phyloP scores from a whole-genome alignment of 2,113 vertebrate species.

The Crotalus horridus region DNA sequence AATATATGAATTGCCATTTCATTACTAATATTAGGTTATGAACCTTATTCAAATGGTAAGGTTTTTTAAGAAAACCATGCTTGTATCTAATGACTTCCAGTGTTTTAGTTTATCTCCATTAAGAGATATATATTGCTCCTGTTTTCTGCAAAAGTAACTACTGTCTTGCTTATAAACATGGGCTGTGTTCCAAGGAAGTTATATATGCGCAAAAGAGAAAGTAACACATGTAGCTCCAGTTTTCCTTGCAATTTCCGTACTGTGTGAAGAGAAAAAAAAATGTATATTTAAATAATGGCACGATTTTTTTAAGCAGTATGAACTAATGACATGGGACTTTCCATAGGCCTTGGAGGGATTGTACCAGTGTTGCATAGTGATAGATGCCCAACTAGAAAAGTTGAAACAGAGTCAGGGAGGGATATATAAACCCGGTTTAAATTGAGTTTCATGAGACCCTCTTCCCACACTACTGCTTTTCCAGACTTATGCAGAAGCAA shows the following conservation, averaged over 20 bases:
- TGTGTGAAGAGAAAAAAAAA: not conserved
- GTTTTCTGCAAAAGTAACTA: not conserved
- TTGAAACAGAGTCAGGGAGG: not conserved
- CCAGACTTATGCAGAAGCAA: not conserved
- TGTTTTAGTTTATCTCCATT: slow-evolving; percentile 8
- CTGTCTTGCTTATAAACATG: slow-evolving; percentile 22
- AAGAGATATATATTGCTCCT: slow-evolving; percentile 7
- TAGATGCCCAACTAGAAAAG: not conserved
- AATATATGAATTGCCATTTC: not conserved
- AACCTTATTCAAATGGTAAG: not conserved
- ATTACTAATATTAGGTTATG: slow-evolving; percentile 7
- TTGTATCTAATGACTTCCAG: not conserved
- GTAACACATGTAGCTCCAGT: not conserved
- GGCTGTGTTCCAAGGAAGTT: not conserved
- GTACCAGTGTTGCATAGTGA: not conserved
- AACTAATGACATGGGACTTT: not conserved
- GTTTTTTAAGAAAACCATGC: not conserved
- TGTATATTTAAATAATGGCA: not conserved
- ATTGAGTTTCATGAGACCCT: not conserved
- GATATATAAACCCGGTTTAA: not conserved
- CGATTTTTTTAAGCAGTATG: not conserved
- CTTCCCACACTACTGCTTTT: not conserved
- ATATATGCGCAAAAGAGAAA: not conserved
- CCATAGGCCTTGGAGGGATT: not conserved
- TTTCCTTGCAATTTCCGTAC: not conserved